Conservation (phyloP, 2,113 vertebrate species). For the Rattus rattus region DNA sequence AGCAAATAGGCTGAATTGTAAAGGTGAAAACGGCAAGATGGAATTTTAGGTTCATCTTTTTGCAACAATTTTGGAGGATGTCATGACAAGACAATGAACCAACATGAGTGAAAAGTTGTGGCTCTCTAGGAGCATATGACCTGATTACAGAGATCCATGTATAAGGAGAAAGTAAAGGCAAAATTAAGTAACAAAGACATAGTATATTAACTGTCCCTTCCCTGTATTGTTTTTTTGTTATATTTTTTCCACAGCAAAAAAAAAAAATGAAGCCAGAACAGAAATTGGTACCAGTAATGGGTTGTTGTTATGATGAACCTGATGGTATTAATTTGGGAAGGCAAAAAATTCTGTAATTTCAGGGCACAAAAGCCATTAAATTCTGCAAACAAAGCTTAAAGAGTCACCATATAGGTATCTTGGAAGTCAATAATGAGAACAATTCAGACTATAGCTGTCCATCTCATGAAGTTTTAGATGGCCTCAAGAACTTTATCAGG, state of each 20-base stretch:
- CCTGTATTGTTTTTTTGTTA: too few species aligned
- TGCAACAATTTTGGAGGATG: not conserved
- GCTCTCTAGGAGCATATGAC: not conserved
- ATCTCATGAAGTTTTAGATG: not conserved
- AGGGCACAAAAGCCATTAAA: not conserved
- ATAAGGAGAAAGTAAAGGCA: not conserved
- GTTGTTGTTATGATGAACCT: too few species aligned
- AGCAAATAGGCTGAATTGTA: conserved; percentile 19
- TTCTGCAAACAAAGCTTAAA: not conserved
- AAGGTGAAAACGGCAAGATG: not conserved
- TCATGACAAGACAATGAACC: not conserved
- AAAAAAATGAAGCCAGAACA: not conserved
- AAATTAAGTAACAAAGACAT: not conserved
- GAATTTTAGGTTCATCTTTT: conserved; percentile 41
- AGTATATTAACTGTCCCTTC: too few species aligned
- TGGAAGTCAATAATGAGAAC: too few species aligned
- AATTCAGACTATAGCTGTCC: not conserved
- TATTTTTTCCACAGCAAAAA: not conserved
- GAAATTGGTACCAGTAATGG: not conserved
- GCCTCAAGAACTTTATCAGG: not conserved
- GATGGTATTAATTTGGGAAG: not conserved
- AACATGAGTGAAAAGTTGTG: not conserved
- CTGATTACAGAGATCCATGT: not conserved
- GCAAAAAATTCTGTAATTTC: not conserved
- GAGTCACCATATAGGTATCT: too few species aligned